These are phyloP conservation scores for Melanotaenia parkinsoni DNA, from an alignment of 2,797 vertebrate species.

Conservation along the genomic window DNA sequence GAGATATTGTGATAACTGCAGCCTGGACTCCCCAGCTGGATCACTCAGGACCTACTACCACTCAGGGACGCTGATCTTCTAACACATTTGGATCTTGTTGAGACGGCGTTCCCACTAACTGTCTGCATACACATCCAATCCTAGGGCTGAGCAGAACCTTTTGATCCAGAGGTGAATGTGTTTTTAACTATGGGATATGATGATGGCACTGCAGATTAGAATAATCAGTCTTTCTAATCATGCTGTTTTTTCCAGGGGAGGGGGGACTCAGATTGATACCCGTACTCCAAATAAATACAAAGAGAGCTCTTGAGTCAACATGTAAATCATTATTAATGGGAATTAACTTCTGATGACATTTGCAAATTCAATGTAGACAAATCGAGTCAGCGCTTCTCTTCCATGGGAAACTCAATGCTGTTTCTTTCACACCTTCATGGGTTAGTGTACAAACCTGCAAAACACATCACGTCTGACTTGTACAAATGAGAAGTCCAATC, in stretches of 20 bases:
- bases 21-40: not conserved
- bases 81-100: not conserved
- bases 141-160: conserved; percentile 24
- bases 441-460: conserved; percentile 35
- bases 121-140: conserved; percentile 1
- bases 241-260: conserved; percentile 17
- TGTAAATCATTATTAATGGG: conserved; percentile 59
- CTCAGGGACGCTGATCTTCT: not conserved
- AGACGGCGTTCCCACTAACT: not conserved
- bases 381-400: conserved; percentile 8
- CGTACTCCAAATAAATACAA: conserved; percentile 52
- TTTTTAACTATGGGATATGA: conserved; percentile 52
- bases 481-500: conserved; percentile 26
- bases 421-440: conserved; percentile 55
- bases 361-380: conserved; percentile 25
- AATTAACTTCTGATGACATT: conserved; percentile 66
- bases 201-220: conserved; percentile 26
- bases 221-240: conserved; percentile 67
- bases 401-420: conserved; percentile 50
- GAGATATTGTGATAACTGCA: not conserved
- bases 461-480: conserved; percentile 45
- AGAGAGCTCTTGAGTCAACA: conserved; percentile 55
- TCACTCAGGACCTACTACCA: not conserved
- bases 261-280: conserved; percentile 47
- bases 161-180: conserved; percentile 34